Evolutionary conservation across 2,888 invertebrate genomes (phyloP), one percentile per base, ranked within the genome.

Genomic region (Cremastinae sp.): DNA sequence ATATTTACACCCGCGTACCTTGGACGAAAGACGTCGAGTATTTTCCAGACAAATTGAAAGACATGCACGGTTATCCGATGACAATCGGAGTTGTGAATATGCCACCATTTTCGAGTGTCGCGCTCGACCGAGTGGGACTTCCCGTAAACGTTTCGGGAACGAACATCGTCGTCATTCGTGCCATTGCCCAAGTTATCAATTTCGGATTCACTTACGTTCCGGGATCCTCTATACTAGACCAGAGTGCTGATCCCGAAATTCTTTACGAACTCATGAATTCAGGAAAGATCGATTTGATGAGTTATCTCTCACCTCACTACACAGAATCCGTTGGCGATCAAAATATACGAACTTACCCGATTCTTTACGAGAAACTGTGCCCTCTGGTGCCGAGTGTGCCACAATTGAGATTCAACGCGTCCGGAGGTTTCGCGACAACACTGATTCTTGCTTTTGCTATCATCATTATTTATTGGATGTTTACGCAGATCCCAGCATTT

Each of bases 31-130:
- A 9, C 5, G 41, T 14, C 14, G 10, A 69, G 14, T 69, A 78
- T 49, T 82, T 81, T 37, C 83, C 84, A 0, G 58, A 82, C 41
- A 80, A 83, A 20, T 1, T 78, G 4, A 18, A 1, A 0, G 55
- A 84, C 66, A 75, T 83, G 55, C 14, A 79, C 12, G 79, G 80
- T 5, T 78, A 81, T 39, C 70, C 72, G 0, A 3, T 84, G 0
- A 64, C 10, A 2, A 58, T 79, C 8, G 56, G 37, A 0, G 5
- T 76, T 0, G 0, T 47, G 0, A 7, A 75, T 0, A 39, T 53
- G 0, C 37, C 74, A 0, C 80, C 79, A 0, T 45, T 73, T 20
- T n/a, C 70, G 1, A 1, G 12, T 0, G 5, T 72, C 0, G 1
- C 0, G 1, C 51, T 35, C 7, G 41, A 80, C 20, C 18, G 56